Evolutionary conservation across 2,113 vertebrate genomes (phyloP).

Genomic region (Oophaga pumilio): DNA sequence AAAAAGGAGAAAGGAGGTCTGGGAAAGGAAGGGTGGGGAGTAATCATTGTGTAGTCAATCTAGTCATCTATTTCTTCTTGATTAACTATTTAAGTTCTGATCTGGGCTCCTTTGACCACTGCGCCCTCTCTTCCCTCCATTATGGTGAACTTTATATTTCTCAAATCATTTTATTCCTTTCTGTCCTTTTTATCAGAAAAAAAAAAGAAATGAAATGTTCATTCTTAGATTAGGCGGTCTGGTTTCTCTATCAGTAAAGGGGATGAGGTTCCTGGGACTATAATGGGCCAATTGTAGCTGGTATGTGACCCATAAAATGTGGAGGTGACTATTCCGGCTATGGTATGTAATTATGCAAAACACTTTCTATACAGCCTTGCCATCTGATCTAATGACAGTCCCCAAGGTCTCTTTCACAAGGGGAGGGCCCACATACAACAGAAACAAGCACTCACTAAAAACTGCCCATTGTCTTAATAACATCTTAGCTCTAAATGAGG

Average conservation of each 20-base stretch:
- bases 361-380: conserved; percentile 99
- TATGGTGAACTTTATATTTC: conserved; percentile 87
- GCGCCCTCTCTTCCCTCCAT: conserved; percentile 49
- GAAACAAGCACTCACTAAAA: conserved; percentile 73
- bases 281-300: conserved; percentile 99
- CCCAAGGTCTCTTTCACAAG: conserved; percentile 90
- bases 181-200: conserved; percentile 15
- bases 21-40: not conserved
- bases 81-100: conserved; percentile 70
- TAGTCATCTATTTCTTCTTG: conserved; percentile 66
- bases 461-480: conserved; percentile 82
- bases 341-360: conserved; percentile 99
- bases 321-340: conserved; percentile 99
- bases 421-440: conserved; percentile 79
- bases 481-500: conserved; percentile 70
- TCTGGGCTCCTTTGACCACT: conserved; percentile 64
- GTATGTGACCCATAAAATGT: conserved; percentile 99
- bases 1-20: conserved; percentile 59
- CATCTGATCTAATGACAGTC: conserved; percentile 99
- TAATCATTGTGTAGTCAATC: conserved; percentile 41
- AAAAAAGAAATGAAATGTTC: conserved; percentile 81
- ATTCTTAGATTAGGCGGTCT: conserved; percentile 86
- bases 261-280: conserved; percentile 95
- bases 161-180: conserved; percentile 84
- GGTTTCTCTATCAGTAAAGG: conserved; percentile 83